Percentiles rank a stretch among this genome's conserved stretches.
Conservation (phyloP, 2,888 invertebrate species). For the Chymomyza caudatula region DNA sequence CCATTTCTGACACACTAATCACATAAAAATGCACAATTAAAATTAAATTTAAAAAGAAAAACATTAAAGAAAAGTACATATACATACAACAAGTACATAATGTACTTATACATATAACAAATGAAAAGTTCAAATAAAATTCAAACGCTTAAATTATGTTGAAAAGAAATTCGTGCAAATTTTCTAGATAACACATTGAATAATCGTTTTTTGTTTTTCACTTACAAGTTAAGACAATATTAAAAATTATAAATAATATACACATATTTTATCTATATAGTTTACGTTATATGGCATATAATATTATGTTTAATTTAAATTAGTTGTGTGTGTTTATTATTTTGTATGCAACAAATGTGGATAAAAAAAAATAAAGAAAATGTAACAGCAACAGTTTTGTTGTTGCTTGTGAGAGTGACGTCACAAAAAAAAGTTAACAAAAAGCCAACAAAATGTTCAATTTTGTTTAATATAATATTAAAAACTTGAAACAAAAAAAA, state of each 20-base stretch:
- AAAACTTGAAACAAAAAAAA: too few species aligned
- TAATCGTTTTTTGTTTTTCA: background rate
- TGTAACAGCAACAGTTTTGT: too few species aligned
- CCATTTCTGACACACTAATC: constrained; percentile 3
- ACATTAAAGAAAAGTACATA: background rate
- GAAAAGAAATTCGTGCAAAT: background rate
- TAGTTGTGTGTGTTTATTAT: background rate
- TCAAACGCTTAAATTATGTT: background rate
- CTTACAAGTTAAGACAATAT: background rate
- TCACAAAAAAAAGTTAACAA: too few species aligned
- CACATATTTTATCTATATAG: background rate
- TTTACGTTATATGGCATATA: background rate
- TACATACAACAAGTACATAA: constrained; percentile 5
- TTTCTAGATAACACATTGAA: background rate
- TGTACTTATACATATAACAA: constrained; percentile 17
- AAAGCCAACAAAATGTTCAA: too few species aligned
- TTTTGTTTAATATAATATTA: too few species aligned
- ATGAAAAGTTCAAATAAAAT: background rate
- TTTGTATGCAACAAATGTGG: background rate
- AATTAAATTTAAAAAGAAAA: constrained; percentile 28
- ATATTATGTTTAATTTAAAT: background rate
- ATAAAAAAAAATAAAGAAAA: background rate
- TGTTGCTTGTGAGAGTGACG: too few species aligned
- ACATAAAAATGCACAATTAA: constrained; percentile 32
- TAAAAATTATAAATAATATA: background rate